Evolutionary conservation across 2,113 vertebrate species (phyloP).

Genomic region (Gallinago jamesoni): DNA sequence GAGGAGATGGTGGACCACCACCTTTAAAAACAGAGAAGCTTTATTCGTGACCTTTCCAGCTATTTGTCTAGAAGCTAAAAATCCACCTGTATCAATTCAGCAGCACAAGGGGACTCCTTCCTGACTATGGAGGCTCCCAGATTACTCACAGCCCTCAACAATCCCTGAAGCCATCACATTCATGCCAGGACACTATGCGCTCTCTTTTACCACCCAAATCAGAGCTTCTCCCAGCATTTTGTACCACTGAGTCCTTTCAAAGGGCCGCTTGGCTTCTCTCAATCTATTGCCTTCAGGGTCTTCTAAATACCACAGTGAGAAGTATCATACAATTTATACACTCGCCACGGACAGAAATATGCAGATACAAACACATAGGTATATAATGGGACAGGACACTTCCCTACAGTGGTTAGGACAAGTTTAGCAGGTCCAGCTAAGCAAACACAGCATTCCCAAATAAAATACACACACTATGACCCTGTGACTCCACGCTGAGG

Average conservation of each 20-base stretch:
- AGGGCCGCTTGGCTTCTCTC: neutral
- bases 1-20: neutral
- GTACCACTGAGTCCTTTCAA: neutral
- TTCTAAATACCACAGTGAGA: neutral
- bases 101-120: neutral
- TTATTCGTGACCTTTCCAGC: neutral
- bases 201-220: neutral
- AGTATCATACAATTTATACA: neutral
- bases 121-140: neutral
- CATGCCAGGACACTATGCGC: neutral
- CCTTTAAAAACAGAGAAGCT: neutral
- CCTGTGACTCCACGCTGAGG: neutral
- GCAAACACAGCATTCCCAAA: neutral
- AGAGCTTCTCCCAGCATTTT: neutral
- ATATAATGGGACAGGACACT: neutral
- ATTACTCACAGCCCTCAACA: neutral
- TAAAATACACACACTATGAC: neutral
- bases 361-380: neutral
- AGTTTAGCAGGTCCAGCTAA: neutral
- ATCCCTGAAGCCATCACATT: neutral
- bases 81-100: neutral
- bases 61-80: neutral
- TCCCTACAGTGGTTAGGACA: neutral
- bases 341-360: neutral
- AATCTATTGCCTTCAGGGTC: neutral